Conservation (phyloP, 1,140 invertebrate genomes). For the Ladona fulva region DNA sequence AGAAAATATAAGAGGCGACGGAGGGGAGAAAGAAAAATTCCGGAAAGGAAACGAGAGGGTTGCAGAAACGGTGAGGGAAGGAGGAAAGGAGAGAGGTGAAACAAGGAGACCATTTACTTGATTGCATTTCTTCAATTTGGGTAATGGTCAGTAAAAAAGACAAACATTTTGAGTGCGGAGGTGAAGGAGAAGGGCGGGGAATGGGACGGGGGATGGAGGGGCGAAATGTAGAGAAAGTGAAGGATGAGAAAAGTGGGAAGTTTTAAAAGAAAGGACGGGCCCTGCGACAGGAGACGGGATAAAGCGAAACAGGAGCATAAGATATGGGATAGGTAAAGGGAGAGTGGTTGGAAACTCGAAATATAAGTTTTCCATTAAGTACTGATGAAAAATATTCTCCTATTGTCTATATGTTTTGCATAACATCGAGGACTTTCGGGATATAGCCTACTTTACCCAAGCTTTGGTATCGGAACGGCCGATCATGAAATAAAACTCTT, state of each 20-base stretch:
- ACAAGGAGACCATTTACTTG: not conserved
- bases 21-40: not conserved
- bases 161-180: not conserved
- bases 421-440: too few species aligned
- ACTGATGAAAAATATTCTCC: too few species aligned
- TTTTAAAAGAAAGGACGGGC: not conserved
- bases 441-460: too few species aligned
- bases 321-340: not conserved
- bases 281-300: not conserved
- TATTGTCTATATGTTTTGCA: too few species aligned
- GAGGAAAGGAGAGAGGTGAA: not conserved
- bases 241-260: not conserved
- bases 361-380: too few species aligned
- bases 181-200: not conserved
- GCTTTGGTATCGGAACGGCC: too few species aligned
- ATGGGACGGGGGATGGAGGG: not conserved
- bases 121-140: constrained; percentile 10
- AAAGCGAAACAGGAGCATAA: too few species aligned
- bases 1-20: not conserved
- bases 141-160: constrained; percentile 10
- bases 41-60: not conserved
- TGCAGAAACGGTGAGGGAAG: not conserved
- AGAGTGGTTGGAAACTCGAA: not conserved
- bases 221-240: not conserved
- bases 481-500: too few species aligned